phyloP scores from a whole-genome alignment of 2,113 vertebrate genomes.

The Callithrix jacchus region DNA sequence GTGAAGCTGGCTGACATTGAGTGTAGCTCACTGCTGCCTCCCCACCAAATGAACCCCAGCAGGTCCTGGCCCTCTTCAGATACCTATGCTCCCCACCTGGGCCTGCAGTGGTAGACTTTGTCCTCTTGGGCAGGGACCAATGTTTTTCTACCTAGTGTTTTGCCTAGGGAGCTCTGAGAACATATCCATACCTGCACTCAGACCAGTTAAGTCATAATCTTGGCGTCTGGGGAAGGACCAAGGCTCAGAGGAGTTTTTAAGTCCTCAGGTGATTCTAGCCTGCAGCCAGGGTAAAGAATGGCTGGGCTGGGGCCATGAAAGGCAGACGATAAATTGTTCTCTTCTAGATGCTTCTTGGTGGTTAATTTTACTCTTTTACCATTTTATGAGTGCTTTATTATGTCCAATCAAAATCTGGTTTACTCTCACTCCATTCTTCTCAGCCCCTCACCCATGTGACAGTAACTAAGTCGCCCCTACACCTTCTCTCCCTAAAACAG shows the following conservation, averaged over 20 bases:
- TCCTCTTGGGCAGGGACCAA: accelerated
- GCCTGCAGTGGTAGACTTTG: background rate
- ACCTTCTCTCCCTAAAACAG: background rate
- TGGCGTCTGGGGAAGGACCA: background rate
- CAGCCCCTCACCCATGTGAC: background rate
- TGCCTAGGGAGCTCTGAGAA: background rate
- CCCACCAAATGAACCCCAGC: accelerated
- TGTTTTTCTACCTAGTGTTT: background rate
- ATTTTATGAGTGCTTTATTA: background rate
- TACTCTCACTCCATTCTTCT: background rate
- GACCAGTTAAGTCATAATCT: background rate
- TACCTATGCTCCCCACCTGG: too few relatives aligned
- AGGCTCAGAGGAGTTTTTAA: background rate
- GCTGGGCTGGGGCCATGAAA: background rate
- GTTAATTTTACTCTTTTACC: background rate
- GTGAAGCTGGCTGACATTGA: background rate
- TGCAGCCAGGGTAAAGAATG: background rate
- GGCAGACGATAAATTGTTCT: background rate
- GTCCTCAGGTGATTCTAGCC: background rate
- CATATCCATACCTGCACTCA: background rate
- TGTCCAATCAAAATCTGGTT: background rate
- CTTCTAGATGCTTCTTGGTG: background rate
- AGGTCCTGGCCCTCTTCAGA: accelerated
- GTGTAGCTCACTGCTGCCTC: too few relatives aligned
- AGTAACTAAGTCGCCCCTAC: background rate